phyloP scores from a whole-genome alignment of 1,140 invertebrate species.

The Drosophila parvula region DNA sequence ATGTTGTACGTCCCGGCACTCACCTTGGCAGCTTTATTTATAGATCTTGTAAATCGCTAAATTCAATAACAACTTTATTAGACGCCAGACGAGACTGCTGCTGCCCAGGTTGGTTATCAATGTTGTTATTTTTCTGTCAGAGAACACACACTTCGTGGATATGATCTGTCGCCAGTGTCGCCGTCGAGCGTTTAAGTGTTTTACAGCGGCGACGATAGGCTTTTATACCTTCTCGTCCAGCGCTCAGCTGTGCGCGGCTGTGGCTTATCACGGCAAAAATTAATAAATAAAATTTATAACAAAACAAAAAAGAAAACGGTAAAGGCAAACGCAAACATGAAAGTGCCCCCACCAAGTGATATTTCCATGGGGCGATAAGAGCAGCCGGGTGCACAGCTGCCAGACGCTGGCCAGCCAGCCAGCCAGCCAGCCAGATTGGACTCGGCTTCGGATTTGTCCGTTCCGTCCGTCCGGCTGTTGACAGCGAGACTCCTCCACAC shows the following conservation, averaged over 20 bases:
- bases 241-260: conserved; percentile 34
- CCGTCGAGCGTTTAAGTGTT: conserved; percentile 61
- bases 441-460: conserved; percentile 5
- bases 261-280: conserved; percentile 56
- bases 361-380: conserved; percentile 25
- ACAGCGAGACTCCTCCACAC: conserved; percentile 15
- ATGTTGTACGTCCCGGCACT: conserved; percentile 34
- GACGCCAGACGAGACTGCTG: conserved; percentile 15
- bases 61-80: conserved; percentile 51
- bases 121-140: conserved; percentile 9
- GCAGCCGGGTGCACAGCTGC: conserved; percentile 34
- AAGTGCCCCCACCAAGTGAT: conserved; percentile 35
- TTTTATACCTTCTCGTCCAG: conserved; percentile 57
- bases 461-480: conserved; percentile 15
- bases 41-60: conserved; percentile 59
- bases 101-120: conserved; percentile 16
- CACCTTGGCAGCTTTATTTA: conserved; percentile 62
- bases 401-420: conserved; percentile 32
- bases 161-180: conserved; percentile 32
- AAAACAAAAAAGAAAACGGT: conserved; percentile 53
- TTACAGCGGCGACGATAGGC: conserved; percentile 45
- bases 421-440: conserved; percentile 38
- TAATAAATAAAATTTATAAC: conserved; percentile 56
- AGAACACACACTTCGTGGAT: conserved; percentile 30
- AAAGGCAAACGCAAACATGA: conserved; percentile 34